These are phyloP conservation scores for Hassar affinis DNA, from an alignment of 2,113 vertebrate genomes.

Conservation along the genomic window DNA sequence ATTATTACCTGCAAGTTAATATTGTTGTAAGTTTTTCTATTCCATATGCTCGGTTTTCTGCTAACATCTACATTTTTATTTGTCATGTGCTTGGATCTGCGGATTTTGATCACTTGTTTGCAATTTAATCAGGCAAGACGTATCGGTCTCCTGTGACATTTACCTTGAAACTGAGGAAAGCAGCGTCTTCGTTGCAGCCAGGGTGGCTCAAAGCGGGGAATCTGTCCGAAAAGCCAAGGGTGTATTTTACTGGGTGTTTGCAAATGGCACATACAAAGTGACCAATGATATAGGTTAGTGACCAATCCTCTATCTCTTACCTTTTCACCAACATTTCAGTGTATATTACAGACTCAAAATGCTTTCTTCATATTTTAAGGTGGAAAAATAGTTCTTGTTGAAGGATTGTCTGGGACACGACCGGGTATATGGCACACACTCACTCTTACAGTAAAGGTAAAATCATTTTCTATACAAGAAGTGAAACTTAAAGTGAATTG, in stretches of 20 bases:
- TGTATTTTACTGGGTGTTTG: constrained; percentile 92
- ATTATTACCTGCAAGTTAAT: not conserved
- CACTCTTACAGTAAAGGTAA: constrained; percentile 81
- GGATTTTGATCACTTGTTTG: not conserved
- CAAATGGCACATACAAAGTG: constrained; percentile 87
- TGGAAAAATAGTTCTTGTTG: constrained; percentile 67
- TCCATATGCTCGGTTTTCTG: not conserved
- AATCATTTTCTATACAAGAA: not conserved
- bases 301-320: not conserved
- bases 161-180: constrained; percentile 83
- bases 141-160: constrained; percentile 83
- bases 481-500: not conserved
- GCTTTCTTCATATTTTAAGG: constrained; percentile 22
- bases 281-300: constrained; percentile 85
- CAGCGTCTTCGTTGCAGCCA: constrained; percentile 86
- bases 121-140: constrained; percentile 74
- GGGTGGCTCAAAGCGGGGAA: constrained; percentile 85
- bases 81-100: not conserved
- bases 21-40: not conserved
- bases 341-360: not conserved
- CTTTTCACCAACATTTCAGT: constrained; percentile 67
- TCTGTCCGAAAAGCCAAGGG: constrained; percentile 73
- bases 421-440: constrained; percentile 82
- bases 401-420: constrained; percentile 79
- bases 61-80: not conserved